A percentile compares a stretch with the other conserved stretches of the same genome.
These are phyloP conservation scores for Antechinus stuartii DNA, from an alignment of 2,113 vertebrate genomes.

Conservation along the genomic window DNA sequence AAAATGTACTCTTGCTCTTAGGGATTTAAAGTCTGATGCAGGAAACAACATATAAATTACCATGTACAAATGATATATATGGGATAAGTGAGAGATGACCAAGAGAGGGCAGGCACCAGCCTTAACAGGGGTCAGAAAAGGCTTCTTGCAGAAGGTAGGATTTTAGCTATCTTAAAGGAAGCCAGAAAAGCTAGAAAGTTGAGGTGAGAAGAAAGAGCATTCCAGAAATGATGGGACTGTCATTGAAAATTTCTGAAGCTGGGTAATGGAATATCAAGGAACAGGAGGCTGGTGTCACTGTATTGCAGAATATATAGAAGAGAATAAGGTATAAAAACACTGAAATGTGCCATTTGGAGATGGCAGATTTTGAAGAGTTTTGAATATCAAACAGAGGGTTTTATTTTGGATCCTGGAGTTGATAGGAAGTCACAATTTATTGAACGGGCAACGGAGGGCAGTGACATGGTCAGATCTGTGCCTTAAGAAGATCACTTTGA, in stretches of 20 bases:
- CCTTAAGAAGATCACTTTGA: not conserved
- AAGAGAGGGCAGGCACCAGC: not conserved
- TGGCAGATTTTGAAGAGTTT: not conserved
- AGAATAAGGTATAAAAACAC: not conserved
- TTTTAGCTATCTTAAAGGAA: not conserved
- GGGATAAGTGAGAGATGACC: not conserved
- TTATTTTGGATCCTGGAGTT: not conserved
- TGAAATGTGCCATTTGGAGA: not conserved
- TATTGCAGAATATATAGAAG: not conserved
- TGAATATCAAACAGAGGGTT: not conserved
- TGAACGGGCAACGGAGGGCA: not conserved
- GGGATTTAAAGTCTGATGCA: not conserved
- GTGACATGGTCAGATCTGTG: not conserved
- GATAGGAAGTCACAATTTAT: not conserved
- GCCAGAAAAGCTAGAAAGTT: not conserved
- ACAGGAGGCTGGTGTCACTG: not conserved
- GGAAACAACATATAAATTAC: not conserved
- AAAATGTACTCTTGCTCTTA: not conserved
- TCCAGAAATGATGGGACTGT: not conserved
- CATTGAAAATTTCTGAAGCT: not conserved
- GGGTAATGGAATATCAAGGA: not conserved
- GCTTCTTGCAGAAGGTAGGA: not conserved
- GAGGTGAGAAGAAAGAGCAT: not conserved
- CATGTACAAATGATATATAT: not conserved
- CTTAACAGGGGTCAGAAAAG: not conserved